Evolutionary conservation across 2,888 invertebrate genomes (phyloP), one percentile per base, ranked within the genome.

Genomic region (Copidosoma aretas): DNA sequence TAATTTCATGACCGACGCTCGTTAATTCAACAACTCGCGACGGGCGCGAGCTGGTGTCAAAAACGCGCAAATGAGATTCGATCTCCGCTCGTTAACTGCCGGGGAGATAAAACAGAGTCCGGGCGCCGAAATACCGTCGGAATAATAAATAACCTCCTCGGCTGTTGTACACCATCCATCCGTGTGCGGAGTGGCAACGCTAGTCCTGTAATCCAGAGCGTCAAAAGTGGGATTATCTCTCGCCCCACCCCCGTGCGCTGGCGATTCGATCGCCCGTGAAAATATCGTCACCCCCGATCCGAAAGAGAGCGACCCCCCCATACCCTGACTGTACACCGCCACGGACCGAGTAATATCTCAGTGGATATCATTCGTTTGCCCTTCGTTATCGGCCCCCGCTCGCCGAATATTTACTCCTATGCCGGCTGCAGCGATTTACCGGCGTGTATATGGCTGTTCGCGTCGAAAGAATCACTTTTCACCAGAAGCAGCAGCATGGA

Each of bases 321-420:
- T 32, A 32, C n/a, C n/a, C n/a, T n/a, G n/a, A n/a, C n/a, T n/a
- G n/a, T n/a, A n/a, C n/a, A n/a, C n/a, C n/a, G n/a, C n/a, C n/a
- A n/a, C n/a, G 59, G 57, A 65, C 19, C 21, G 66, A 67, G 70
- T 72, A 67, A 71, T 73, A 74, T 73, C 74, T 73, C 73, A 63
- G 21, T 73, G 74, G 74, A 73, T 73, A 73, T 75, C 74, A 73
- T 73, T 73, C 74, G 73, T 68, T 74, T 67, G 72, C 72, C 65
- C 70, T 74, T 74, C 74, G 75, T 75, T 74, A 74, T 75, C 75
- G 71, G 71, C 21, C 3, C 56, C 21, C 56, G 19, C 41, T 54
- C 54, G 46, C 25, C 54, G 32, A 32, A 32, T 32, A 32, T 32
- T 32, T 32, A 32, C 32, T 32, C 32, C 4, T 32, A 8, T 32